Base-by-base conservation (phyloP, 2,888 invertebrate genomes). In the Apoda limacodes region DNA sequence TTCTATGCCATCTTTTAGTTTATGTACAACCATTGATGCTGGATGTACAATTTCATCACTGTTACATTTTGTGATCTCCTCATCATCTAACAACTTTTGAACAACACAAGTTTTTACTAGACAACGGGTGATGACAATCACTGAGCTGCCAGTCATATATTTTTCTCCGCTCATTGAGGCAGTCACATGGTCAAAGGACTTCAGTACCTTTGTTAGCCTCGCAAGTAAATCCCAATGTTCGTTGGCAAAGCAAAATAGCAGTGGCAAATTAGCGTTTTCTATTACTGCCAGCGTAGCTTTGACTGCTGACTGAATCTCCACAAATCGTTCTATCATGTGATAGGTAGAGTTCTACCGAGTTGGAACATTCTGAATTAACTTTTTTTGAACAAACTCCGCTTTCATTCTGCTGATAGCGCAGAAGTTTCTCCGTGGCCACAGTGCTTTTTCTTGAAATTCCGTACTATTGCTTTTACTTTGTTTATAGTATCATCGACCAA, bases 261-360 rank as follows among this genome's bases (percentile, higher is more conserved):
- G n/a, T n/a, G 45, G 44, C 10, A 47, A 22, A 21, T 51, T n/a
- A n/a, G n/a, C 37, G 31, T 28, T 34, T 13, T 27, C 30, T 2
- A 46, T 5, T 9, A 37, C 13, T 2, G 45, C 43, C 5, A 44
- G 24, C 9, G 43, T 43, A 7, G 39, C 10, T 14, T 35, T 34
- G 1, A 48, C 27, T 5, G 23, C 13, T 12, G 31, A 11, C 29
- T 48, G 29, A 4, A 52, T 22, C 23, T 45, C 42, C 5, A 46
- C 40, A 24, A 50, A 43, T 1, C 48, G 30, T 12, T 33, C n/a
- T 9, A 50, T 6, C 50, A 48, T 47, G 19, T 42, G 24, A 19
- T 39, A 47, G 5, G 36, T 40, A 1, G 44, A 47, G 14, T 50
- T 50, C 49, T 47, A 53, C 1, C 46, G 21, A 6, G 48, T 51